Percentiles rank a stretch among this genome's conserved stretches.
Evolutionary conservation across 2,113 vertebrate genomes (phyloP).

Genomic region (Mus spicilegus): DNA sequence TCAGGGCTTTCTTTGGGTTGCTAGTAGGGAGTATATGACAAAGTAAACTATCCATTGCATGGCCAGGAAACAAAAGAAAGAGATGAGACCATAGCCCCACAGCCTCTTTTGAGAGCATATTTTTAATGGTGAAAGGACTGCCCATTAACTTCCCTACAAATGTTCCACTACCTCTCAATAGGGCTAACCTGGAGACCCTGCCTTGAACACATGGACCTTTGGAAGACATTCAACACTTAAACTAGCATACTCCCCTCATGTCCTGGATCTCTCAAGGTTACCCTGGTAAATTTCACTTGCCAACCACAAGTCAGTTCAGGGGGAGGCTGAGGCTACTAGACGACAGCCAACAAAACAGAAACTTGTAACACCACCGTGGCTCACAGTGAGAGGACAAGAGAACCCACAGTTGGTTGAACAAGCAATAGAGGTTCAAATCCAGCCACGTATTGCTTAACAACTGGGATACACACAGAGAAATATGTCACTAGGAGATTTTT

Average conservation of each 20-base stretch:
- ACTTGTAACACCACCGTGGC: background rate
- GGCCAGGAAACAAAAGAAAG: background rate
- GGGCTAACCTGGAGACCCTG: background rate
- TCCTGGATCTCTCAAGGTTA: no score
- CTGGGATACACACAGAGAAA: background rate
- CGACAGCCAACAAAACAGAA: background rate
- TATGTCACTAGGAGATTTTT: background rate
- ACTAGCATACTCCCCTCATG: background rate
- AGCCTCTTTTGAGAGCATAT: background rate
- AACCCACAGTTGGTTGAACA: background rate
- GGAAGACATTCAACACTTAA: background rate
- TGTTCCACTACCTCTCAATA: no score
- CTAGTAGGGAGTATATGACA: background rate
- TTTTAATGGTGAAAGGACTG: background rate
- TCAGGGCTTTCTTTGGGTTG: background rate
- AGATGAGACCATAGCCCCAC: background rate
- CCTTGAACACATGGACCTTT: background rate
- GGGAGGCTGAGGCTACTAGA: background rate
- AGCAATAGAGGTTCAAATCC: background rate
- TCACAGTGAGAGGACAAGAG: background rate
- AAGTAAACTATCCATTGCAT: background rate
- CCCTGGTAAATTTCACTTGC: background rate
- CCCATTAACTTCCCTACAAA: background rate
- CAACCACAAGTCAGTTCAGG: background rate
- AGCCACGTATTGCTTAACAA: background rate